Conservation (phyloP, 1,140 invertebrate genomes). For the Plodia interpunctella region DNA sequence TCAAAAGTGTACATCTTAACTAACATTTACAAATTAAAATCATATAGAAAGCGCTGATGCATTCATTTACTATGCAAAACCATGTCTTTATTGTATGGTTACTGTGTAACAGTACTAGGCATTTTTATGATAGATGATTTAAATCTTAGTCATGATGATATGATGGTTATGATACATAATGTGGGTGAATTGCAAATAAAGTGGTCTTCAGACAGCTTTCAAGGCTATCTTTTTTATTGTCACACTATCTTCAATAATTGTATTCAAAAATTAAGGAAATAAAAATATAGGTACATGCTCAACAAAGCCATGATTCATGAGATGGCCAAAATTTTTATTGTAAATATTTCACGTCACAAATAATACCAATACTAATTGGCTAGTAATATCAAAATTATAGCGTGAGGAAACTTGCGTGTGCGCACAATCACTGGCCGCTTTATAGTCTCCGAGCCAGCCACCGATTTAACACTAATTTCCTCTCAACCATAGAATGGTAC, state of each 20-base stretch:
- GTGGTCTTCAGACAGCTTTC: not conserved
- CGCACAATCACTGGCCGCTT: not conserved
- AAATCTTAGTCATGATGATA: constrained; percentile 1
- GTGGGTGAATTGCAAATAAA: not conserved
- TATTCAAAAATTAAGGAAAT: no score
- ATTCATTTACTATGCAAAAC: constrained; percentile 5
- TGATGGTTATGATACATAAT: not conserved
- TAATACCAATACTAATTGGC: not conserved
- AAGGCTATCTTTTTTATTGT: not conserved
- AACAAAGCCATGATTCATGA: not conserved
- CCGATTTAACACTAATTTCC: no score
- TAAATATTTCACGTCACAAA: not conserved
- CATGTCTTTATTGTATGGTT: not conserved
- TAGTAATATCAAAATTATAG: not conserved
- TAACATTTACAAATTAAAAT: not conserved
- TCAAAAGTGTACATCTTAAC: no score
- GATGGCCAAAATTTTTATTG: no score
- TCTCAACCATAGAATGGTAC: no score
- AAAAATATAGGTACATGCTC: not conserved
- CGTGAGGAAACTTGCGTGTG: not conserved
- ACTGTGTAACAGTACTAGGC: constrained; percentile 1
- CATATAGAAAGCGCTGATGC: not conserved
- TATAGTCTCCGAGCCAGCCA: no score
- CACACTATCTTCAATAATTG: not conserved
- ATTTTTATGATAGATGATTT: constrained; percentile 7